Base-by-base conservation (phyloP, 2,113 vertebrate genomes). In the Nerophis lumbriciformis region DNA sequence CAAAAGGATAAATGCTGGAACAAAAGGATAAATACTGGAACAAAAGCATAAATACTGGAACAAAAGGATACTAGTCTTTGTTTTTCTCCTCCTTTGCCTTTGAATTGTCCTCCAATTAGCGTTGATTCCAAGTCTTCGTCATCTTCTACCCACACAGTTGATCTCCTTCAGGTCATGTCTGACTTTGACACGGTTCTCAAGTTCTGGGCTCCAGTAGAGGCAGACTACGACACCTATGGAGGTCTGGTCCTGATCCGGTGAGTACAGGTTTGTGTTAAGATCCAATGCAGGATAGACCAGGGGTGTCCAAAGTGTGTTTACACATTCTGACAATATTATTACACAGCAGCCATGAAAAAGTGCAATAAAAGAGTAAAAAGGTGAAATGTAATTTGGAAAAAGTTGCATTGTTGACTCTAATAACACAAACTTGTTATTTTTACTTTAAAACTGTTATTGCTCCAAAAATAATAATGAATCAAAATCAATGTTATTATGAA, bases 171-270 rank as follows among this genome's bases (percentile, higher is more conserved):
- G 82, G 83, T 69, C 21, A 91, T 90, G 90, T 16, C 76, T 57
- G 87, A 90, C 55, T 88, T 61, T 53, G 89, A 90, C 2, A 0
- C 39, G 28, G 63, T 91, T 71, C 78, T 90, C 74, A 83, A 80
- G 36, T 59, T 19, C 62, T 91, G 90, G 90, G 77, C 68, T 21
- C 62, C 80, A 14, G 65, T 91, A 36, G 90, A 90, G 50, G 70
- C 72, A 0, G 83, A 92, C 68, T 81, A 73, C 16, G 1, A 1
- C 0, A 19, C 2, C 5, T 0, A 52, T 3, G 90, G 90, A 35
- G 66, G 72, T 60, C 53, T 85, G 65, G 88, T 91, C 56, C 76
- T 91, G 53, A 77, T 51, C 56, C 81, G 89, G 90, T 92, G 15
- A 83, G 86, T 84, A 28, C 28, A 44, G 13, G 52, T 69, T 53